These are phyloP conservation scores for Drosophila pruinosa DNA, from an alignment of 1,140 invertebrate species.

Conservation along the genomic window DNA sequence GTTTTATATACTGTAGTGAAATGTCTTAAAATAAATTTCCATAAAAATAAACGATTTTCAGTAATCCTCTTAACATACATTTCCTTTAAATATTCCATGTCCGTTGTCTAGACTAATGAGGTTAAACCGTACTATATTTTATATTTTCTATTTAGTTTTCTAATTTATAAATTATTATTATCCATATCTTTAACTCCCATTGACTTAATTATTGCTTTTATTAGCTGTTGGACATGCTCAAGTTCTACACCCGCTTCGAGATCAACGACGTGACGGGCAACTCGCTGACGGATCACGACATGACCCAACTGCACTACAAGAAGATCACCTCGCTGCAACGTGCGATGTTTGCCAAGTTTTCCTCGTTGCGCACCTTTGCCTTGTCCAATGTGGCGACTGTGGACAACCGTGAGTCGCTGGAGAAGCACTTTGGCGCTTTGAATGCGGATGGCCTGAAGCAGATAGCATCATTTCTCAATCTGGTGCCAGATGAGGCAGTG, in stretches of 20 bases:
- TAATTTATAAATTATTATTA: no score
- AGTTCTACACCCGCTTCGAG: conserved; percentile 98
- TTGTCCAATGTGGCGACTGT: conserved; percentile 97
- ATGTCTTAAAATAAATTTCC: no score
- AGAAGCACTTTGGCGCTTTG: conserved; percentile 92
- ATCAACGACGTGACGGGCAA: conserved; percentile 98
- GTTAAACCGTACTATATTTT: no score
- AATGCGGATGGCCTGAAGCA: conserved; percentile 90
- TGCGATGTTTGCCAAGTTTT: conserved; percentile 96
- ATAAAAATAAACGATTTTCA: not conserved
- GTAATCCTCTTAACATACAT: not conserved
- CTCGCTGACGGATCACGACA: conserved; percentile 95
- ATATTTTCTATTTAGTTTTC: no score
- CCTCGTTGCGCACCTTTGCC: conserved; percentile 93
- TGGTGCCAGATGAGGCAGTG: conserved; percentile 91
- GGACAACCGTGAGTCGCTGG: conserved; percentile 92
- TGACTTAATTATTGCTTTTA: conserved; percentile 2
- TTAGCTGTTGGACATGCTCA: conserved; percentile 96
- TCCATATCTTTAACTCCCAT: no score
- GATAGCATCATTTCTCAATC: conserved; percentile 93
- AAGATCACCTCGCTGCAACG: conserved; percentile 95
- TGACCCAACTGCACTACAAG: conserved; percentile 96
- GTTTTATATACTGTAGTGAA: no score
- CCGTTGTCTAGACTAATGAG: no score
- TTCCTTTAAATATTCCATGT: no score